Evolutionary conservation across 1,140 invertebrate species (phyloP).

Genomic region (Periplaneta americana): DNA sequence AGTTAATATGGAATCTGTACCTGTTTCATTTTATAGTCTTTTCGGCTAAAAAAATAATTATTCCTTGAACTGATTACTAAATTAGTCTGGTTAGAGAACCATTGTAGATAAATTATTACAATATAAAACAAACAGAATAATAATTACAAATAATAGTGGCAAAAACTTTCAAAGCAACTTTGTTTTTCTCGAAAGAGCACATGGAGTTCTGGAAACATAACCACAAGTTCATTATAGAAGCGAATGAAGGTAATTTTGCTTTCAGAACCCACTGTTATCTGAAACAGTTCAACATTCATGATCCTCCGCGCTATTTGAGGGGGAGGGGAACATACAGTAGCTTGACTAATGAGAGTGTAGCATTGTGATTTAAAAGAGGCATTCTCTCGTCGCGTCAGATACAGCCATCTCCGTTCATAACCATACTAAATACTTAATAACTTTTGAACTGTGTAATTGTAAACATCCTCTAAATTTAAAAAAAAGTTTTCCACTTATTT

Average conservation of each 20-base stretch:
- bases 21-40: constrained; percentile 1
- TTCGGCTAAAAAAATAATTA: not conserved
- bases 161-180: not conserved
- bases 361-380: too few relatives aligned
- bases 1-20: constrained; percentile 1
- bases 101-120: not conserved
- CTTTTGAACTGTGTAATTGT: too few relatives aligned
- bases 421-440: too few relatives aligned
- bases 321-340: too few relatives aligned
- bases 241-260: not conserved
- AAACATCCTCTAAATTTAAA: too few relatives aligned
- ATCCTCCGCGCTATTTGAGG: too few relatives aligned
- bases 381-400: too few relatives aligned
- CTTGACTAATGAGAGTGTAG: too few relatives aligned
- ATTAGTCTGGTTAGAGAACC: not conserved
- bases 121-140: not conserved
- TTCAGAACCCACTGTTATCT: not conserved
- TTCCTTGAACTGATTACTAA: not conserved
- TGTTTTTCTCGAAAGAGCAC: not conserved
- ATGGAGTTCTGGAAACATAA: not conserved
- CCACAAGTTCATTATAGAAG: not conserved
- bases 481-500: too few relatives aligned
- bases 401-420: too few relatives aligned
- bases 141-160: not conserved
- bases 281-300: not conserved